These are phyloP conservation scores for Balanococcus diminutus DNA, from an alignment of 2,888 invertebrate genomes.

Conservation along the genomic window DNA sequence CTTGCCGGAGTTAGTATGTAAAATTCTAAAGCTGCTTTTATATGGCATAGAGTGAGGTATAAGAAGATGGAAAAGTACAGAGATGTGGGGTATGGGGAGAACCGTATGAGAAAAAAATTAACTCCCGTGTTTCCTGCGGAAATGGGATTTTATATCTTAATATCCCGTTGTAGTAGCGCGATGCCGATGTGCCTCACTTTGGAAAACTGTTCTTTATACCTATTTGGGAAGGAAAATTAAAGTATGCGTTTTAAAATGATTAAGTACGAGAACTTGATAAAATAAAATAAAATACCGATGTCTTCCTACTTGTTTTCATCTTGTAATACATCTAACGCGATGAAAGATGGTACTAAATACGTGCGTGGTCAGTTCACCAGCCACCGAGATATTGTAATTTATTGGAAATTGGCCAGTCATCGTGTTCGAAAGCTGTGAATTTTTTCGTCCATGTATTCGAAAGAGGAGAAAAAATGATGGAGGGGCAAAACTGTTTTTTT, in stretches of 20 bases:
- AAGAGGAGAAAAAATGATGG: too few relatives aligned
- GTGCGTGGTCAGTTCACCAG: neutral
- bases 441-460: neutral
- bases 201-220: neutral
- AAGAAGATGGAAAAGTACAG: neutral
- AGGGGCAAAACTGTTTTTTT: neutral
- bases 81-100: neutral
- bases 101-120: slow-evolving; percentile 18
- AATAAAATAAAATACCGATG: too few relatives aligned
- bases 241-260: neutral
- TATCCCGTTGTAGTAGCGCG: neutral
- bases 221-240: neutral
- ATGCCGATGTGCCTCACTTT: neutral
- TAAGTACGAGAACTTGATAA: neutral
- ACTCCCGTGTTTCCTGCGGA: slow-evolving; percentile 12
- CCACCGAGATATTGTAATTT: neutral
- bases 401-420: slow-evolving; percentile 6
- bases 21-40: neutral
- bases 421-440: neutral
- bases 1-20: neutral
- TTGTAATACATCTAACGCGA: too few relatives aligned
- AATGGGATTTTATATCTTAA: slow-evolving; percentile 18
- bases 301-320: neutral
- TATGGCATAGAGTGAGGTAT: neutral
- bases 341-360: neutral